phyloP scores from a whole-genome alignment of 1,140 invertebrate species.

The Nephotettix cincticeps region DNA sequence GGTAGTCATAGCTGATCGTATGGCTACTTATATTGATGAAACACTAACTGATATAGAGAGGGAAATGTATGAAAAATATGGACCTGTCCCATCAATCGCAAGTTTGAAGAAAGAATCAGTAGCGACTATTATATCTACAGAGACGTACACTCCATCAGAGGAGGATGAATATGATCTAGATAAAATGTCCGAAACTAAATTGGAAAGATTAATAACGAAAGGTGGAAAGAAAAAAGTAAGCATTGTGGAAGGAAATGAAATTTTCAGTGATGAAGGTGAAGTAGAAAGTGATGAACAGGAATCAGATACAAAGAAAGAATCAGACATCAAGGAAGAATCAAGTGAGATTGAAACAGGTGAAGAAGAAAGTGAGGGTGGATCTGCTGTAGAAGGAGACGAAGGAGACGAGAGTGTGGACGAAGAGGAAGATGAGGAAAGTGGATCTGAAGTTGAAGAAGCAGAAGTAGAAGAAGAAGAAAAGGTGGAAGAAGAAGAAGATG shows the following conservation, averaged over 20 bases:
- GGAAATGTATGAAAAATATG: background rate
- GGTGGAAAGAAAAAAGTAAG: no score
- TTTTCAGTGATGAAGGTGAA: background rate
- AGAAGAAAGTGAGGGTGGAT: background rate
- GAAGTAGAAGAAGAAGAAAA: background rate
- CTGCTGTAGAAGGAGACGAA: background rate
- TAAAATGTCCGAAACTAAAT: no score
- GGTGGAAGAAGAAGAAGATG: no score
- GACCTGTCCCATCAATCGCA: background rate
- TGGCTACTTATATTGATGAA: background rate
- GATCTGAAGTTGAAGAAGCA: background rate
- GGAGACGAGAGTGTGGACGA: background rate
- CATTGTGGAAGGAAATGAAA: background rate
- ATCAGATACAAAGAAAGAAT: background rate
- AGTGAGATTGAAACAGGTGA: background rate
- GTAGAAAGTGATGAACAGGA: constrained; percentile 2
- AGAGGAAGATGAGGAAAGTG: background rate
- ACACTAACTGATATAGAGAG: background rate
- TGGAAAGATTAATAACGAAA: no score
- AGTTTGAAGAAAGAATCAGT: background rate
- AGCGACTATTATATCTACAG: background rate
- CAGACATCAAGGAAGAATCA: background rate
- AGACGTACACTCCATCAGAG: background rate
- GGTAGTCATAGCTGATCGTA: background rate
- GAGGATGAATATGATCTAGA: background rate